Percentiles rank a stretch among this genome's conserved stretches.
Evolutionary conservation across 2,888 invertebrate genomes (phyloP).

Genomic region (Taphrorychus bicolor): DNA sequence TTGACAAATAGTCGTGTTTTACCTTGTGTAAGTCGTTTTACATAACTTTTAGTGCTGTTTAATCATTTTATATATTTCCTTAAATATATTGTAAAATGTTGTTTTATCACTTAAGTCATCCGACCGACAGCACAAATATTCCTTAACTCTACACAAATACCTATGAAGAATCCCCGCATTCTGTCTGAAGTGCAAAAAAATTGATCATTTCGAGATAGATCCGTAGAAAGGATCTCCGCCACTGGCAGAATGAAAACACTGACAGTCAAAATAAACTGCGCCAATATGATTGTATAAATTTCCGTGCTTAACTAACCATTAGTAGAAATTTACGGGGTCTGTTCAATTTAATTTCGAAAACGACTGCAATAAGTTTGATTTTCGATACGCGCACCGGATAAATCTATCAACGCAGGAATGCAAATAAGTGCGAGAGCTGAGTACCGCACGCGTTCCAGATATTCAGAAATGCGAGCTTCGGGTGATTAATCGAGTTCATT

Average conservation of each 20-base stretch:
- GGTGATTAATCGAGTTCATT: constrained; percentile 8
- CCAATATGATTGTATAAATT: constrained; percentile 34
- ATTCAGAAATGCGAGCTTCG: constrained; percentile 26
- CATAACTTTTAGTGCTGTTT: too few relatives aligned
- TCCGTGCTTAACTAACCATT: constrained; percentile 26
- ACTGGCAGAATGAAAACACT: background rate
- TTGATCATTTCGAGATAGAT: background rate
- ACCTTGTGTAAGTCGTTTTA: too few relatives aligned
- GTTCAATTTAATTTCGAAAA: constrained; percentile 41
- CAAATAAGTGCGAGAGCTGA: constrained; percentile 25
- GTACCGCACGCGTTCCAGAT: constrained; percentile 23
- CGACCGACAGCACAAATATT: too few relatives aligned
- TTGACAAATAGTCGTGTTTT: too few relatives aligned
- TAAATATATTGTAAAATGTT: too few relatives aligned
- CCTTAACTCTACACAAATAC: too few relatives aligned
- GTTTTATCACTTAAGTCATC: too few relatives aligned
- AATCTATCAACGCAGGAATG: constrained; percentile 40
- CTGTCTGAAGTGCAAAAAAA: background rate
- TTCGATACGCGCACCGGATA: constrained; percentile 40
- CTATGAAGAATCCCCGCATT: too few relatives aligned
- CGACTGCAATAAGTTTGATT: constrained; percentile 40
- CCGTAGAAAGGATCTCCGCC: background rate
- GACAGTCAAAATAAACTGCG: constrained; percentile 14
- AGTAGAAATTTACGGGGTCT: constrained; percentile 38
- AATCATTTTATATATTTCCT: too few relatives aligned